Base-by-base conservation (phyloP, 2,888 invertebrate species). In the Phasia obesa region DNA sequence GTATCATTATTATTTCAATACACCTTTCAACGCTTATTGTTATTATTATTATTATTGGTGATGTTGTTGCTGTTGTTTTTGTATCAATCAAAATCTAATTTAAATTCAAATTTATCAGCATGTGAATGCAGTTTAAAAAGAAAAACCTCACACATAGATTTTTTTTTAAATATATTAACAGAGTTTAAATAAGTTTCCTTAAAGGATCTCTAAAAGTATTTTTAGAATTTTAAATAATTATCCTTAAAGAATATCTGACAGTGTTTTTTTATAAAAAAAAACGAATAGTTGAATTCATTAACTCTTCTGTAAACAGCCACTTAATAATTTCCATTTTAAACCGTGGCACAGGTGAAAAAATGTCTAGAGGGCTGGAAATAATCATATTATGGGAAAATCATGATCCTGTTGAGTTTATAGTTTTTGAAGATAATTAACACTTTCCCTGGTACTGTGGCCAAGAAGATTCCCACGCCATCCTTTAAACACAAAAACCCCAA, bases 51-150 rank as follows among this genome's bases (percentile, higher is more conserved):
- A n/a, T n/a, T n/a, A n/a, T n/a, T n/a, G n/a, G n/a, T n/a, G n/a
- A n/a, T n/a, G 4, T 57, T 47, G 31, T 49, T 53, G 65, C 2
- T 15, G 17, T 38, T 19, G 60, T 31, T 60, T 38, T 35, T 55
- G 64, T 59, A 75, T 80, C 83, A 84, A 85, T 85, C 82, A 85
- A 82, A 84, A 74, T 85, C 81, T 53, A 82, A 84, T 85, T 80
- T 77, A 85, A 85, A 85, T 85, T 85, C 60, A 85, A 85, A 86
- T 87, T 88, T 88, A 88, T 88, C 88, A 87, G 87, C 88, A 87
- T 88, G 86, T 87, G 89, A 87, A 88, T 87, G 86, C 13, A 44
- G 9, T 53, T 38, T 13, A 19, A 5, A 47, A 38, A 38, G 19
- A 19, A 38, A 85, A 88, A 74, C 88, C 88, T 88, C 89, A 88